These are phyloP conservation scores for Phalera bucephala DNA, from an alignment of 2,888 invertebrate species.

Conservation along the genomic window DNA sequence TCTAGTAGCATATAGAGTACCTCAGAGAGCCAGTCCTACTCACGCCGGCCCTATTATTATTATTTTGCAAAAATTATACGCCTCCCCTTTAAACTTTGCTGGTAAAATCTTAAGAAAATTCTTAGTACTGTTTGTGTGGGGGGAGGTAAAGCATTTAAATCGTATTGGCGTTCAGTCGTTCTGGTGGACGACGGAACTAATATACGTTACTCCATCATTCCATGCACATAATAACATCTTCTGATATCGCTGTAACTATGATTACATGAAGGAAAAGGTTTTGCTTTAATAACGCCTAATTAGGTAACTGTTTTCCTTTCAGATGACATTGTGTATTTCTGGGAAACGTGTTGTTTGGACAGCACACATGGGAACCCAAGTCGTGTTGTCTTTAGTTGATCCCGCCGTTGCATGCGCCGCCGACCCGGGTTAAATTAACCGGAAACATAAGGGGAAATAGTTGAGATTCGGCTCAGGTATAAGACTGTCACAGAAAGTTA, in stretches of 20 bases:
- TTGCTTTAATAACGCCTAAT: slow-evolving; percentile 56
- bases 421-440: slow-evolving; percentile 76
- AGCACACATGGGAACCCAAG: slow-evolving; percentile 69
- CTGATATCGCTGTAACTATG: slow-evolving; percentile 37
- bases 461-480: slow-evolving; percentile 71
- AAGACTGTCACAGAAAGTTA: slow-evolving; percentile 48
- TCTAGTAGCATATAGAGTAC: too few relatives aligned
- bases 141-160: too few relatives aligned
- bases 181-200: too few relatives aligned
- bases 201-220: slow-evolving; percentile 19
- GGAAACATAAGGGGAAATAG: slow-evolving; percentile 73
- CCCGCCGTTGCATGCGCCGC: slow-evolving; percentile 68
- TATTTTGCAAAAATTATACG: too few relatives aligned
- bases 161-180: too few relatives aligned
- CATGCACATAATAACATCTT: slow-evolving; percentile 27
- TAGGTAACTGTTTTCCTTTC: slow-evolving; percentile 66
- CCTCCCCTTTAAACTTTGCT: too few relatives aligned
- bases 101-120: too few relatives aligned
- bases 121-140: too few relatives aligned
- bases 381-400: slow-evolving; percentile 37
- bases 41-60: too few relatives aligned
- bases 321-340: slow-evolving; percentile 71
- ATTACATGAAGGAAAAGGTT: slow-evolving; percentile 46
- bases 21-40: too few relatives aligned
- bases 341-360: slow-evolving; percentile 64